Percentiles rank a stretch among this genome's conserved stretches.
Evolutionary conservation across 2,113 vertebrate species (phyloP).

Genomic region (Cisticola juncidis): DNA sequence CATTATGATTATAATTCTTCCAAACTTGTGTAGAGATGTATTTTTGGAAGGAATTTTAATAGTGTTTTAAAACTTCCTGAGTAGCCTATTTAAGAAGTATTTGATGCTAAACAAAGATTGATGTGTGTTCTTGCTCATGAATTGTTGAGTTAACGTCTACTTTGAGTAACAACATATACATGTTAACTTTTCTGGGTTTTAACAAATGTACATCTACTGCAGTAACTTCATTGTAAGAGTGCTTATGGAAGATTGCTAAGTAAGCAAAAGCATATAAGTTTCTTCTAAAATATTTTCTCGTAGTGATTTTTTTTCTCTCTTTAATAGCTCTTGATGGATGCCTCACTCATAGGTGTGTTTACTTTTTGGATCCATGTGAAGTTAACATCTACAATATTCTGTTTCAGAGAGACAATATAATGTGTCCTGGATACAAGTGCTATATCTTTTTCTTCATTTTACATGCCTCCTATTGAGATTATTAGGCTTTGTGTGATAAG

Average conservation of each 20-base stretch:
- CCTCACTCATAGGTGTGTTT: neutral
- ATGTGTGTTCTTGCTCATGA: neutral
- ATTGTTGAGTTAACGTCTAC: neutral
- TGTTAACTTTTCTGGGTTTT: neutral
- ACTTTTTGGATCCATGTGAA: neutral
- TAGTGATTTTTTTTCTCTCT: neutral
- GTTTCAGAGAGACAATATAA: neutral
- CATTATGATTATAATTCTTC: neutral
- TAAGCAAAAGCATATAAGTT: neutral
- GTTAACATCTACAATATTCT: neutral
- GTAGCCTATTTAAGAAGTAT: neutral
- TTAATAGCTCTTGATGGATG: neutral
- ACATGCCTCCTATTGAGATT: neutral
- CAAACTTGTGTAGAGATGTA: neutral
- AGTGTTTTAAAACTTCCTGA: slow-evolving; percentile 11
- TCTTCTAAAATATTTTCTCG: neutral
- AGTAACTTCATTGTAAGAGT: neutral
- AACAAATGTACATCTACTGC: neutral
- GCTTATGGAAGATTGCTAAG: neutral
- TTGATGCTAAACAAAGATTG: neutral
- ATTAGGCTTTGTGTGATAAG: neutral
- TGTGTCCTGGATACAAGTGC: neutral
- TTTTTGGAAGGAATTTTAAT: neutral
- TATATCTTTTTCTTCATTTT: neutral
- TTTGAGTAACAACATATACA: neutral